Evolutionary conservation across 2,797 vertebrate species (phyloP), one percentile per base, ranked within the genome.

Genomic region (Onychomys arenicola): DNA sequence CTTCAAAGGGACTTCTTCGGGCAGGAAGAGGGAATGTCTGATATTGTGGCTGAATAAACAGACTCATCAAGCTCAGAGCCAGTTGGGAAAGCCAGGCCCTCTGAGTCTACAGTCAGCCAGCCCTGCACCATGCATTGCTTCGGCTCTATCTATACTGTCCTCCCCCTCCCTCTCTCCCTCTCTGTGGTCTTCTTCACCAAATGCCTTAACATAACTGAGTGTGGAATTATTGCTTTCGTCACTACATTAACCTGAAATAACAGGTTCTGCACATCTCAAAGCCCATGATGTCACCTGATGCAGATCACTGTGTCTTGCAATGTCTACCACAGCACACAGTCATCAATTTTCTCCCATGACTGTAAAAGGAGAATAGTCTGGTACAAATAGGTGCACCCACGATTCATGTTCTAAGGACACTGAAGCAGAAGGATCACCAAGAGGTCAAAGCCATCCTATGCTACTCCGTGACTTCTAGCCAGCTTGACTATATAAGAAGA

Each of bases 1-100:
- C 97, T 98, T 98, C 98, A 98, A 98, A 98, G 98, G 98, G 98
- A 98, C 97, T 98, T 98, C 97, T 98, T 96, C 25, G 0, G 96
- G 95, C 98, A 98, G 98, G 98, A 98, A 98, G 97, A 97, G 97
- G 97, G 97, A 97, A 97, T 27, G 97, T 98, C 98, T 97, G 97
- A 98, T 98, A 97, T 69, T 13, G 89, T 81, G 40, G 96, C 97
- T 98, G 98, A 97, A 96, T 94, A 98, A 98, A 98, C 97, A 98
- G 96, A 90, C 95, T 97, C 96, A 95, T 96, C 61, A 85, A 97
- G 96, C 84, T 84, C 78, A 65, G 92, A 88, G 97, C 97, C 97
- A 98, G 97, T 96, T 63, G 94, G 96, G 97, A 97, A 97, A 97
- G 90, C 57, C 95, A 96, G 96, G 97, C 92, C 93, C 82, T 83